A percentile compares a stretch with the other conserved stretches of the same genome.
These are phyloP conservation scores for Luehdorfia chinensis DNA, from an alignment of 1,140 invertebrate species.

Conservation along the genomic window DNA sequence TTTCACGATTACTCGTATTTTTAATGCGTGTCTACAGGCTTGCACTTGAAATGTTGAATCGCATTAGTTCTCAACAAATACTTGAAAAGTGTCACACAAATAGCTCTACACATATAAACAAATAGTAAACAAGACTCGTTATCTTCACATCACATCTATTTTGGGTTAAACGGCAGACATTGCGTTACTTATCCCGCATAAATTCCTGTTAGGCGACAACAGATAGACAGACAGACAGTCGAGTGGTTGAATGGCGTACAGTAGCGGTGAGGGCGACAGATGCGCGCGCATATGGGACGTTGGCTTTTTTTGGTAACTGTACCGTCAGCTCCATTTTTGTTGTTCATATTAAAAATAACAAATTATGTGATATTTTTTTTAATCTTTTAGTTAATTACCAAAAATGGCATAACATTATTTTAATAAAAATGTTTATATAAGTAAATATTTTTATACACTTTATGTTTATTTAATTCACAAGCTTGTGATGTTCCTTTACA, in stretches of 20 bases:
- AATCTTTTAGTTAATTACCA: no score
- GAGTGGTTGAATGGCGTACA: conserved; percentile 7
- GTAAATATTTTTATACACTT: no score
- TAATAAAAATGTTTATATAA: no score
- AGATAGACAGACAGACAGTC: neutral
- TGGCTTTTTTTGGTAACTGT: conserved; percentile 3
- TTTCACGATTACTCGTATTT: no score
- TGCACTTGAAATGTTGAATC: no score
- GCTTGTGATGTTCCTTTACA: no score
- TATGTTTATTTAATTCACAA: no score
- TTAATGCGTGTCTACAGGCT: no score
- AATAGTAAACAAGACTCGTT: conserved; percentile 9
- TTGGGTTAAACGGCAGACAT: conserved; percentile 9
- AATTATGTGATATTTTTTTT: neutral
- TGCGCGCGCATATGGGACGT: conserved; percentile 7
- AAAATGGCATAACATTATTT: no score
- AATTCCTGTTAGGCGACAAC: conserved; percentile 7
- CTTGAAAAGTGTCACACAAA: conserved; percentile 5
- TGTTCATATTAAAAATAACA: neutral
- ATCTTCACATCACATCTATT: conserved; percentile 6
- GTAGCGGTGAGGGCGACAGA: conserved; percentile 3
- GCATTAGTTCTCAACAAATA: neutral
- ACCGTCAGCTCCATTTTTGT: neutral
- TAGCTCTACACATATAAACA: no score
- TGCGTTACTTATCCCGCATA: neutral